Percentiles rank a stretch among this genome's conserved stretches.
Evolutionary conservation across 2,113 vertebrate species (phyloP).

Genomic region (Brevimyrus niger): DNA sequence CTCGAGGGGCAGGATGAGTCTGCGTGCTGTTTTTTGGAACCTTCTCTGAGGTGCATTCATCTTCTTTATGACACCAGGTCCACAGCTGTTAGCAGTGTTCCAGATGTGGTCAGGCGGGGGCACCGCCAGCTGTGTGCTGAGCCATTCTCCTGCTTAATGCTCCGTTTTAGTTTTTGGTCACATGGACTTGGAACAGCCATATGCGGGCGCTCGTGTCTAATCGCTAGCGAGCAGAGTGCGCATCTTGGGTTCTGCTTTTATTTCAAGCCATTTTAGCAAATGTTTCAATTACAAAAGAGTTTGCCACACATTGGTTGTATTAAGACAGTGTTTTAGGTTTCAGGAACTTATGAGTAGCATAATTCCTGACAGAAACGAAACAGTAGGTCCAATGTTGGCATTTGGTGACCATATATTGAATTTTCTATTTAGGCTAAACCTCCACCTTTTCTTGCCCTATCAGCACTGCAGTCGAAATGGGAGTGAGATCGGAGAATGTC

Average conservation of each 20-base stretch:
- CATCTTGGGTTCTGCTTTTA: neutral
- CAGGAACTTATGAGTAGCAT: neutral
- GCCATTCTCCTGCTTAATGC: neutral
- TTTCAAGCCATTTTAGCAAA: neutral
- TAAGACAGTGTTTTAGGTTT: neutral
- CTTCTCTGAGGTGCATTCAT: conserved; percentile 47
- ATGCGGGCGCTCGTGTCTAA: neutral
- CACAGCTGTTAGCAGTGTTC: conserved; percentile 42
- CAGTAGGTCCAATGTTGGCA: conserved; percentile 50
- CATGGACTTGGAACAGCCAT: neutral
- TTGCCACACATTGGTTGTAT: neutral
- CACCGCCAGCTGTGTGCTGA: conserved; percentile 24
- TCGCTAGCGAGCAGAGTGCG: neutral
- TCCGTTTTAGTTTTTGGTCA: neutral
- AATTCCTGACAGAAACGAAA: conserved; percentile 23
- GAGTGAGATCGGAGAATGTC: conserved; percentile 24
- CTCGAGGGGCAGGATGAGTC: conserved; percentile 35
- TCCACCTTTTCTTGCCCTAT: conserved; percentile 48
- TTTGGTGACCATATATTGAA: conserved; percentile 54
- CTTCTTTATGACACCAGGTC: conserved; percentile 47
- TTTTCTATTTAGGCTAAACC: conserved; percentile 54
- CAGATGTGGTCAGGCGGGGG: conserved; percentile 45
- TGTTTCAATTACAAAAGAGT: neutral
- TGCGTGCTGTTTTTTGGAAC: conserved; percentile 41
- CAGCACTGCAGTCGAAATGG: conserved; percentile 24